A percentile compares a stretch with the other conserved stretches of the same genome.
Conservation (phyloP, 2,888 invertebrate species). For the Neoitamus cyanurus region DNA sequence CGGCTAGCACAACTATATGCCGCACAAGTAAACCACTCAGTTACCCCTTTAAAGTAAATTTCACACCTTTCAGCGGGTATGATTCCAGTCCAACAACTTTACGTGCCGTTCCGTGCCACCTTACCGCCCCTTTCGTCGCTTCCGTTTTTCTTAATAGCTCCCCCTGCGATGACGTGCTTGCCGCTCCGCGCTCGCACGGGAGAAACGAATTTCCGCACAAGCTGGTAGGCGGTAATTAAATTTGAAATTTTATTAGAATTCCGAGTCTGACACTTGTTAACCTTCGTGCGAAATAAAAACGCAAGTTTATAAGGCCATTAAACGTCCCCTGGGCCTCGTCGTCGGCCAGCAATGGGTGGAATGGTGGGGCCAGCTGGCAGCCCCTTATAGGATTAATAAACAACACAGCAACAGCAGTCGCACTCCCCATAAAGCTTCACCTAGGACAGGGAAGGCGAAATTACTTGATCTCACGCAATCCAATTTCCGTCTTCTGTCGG, state of each 20-base stretch:
- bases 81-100: neutral
- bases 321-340: neutral
- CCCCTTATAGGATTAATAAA: slow-evolving; percentile 27
- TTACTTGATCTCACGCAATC: slow-evolving; percentile 42
- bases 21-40: neutral
- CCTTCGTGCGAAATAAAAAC: slow-evolving; percentile 24
- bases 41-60: neutral
- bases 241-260: slow-evolving; percentile 29
- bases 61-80: neutral
- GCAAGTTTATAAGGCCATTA: slow-evolving; percentile 26
- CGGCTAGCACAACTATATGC: neutral
- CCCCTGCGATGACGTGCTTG: neutral
- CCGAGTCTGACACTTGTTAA: slow-evolving; percentile 23
- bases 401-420: slow-evolving; percentile 32
- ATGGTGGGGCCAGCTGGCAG: neutral
- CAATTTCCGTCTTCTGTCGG: slow-evolving; percentile 6
- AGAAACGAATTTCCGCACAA: neutral
- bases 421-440: slow-evolving; percentile 15
- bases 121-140: neutral
- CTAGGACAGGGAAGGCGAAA: slow-evolving; percentile 23
- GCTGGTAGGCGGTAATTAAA: slow-evolving; percentile 9
- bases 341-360: neutral
- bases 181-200: neutral
- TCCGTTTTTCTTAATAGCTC: neutral
- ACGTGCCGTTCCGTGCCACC: neutral